Base-by-base conservation (phyloP, 2,888 invertebrate genomes). In the Drosophila tanythrix region DNA sequence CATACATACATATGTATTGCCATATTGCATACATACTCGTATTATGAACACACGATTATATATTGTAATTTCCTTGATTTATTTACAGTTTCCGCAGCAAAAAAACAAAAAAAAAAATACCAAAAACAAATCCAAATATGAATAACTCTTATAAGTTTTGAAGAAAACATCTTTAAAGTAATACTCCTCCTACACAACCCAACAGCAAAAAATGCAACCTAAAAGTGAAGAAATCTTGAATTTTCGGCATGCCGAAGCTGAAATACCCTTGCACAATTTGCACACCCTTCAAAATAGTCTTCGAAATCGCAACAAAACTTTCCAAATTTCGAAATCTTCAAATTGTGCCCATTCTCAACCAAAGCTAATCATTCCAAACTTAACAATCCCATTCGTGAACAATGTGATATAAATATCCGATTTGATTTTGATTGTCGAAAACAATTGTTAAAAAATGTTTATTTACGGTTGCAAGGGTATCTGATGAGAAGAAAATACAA, bases 41-140 rank as follows among this genome's bases (percentile, higher is more conserved):
- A 36, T 60, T 63, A 53, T 33, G 38, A 29, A 56, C 50, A 53
- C 62, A 63, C 56, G 21, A 40, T 76, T 76, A 71, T 64, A 40
- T 59, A 78, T 78, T 78, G 79, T 79, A 71, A 72, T 78, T 82
- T 80, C 52, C 55, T 70, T 75, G 15, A 70, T 71, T 75, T 78
- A 36, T 52, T 78, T 70, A 74, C 70, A 70, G 70, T 66, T 60
- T 53, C 55, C 38, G 60, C 71, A 57, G 43, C 58, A 67, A 29
- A 46, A 53, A 52, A 27, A 62, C 57, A n/a, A 40, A 5, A 1
- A 11, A 33, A 33, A 27, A 27, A 27, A 27, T 10, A 7, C 7
- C 15, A 25, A 25, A 46, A 38, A 46, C 36, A 31, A 38, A 57
- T 18, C 56, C 7, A 36, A 46, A 43, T 33, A 57, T 29, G 52